Percentiles rank a stretch among this genome's conserved stretches.
phyloP scores from a whole-genome alignment of 2,113 vertebrate species.

The Manacus vitellinus region DNA sequence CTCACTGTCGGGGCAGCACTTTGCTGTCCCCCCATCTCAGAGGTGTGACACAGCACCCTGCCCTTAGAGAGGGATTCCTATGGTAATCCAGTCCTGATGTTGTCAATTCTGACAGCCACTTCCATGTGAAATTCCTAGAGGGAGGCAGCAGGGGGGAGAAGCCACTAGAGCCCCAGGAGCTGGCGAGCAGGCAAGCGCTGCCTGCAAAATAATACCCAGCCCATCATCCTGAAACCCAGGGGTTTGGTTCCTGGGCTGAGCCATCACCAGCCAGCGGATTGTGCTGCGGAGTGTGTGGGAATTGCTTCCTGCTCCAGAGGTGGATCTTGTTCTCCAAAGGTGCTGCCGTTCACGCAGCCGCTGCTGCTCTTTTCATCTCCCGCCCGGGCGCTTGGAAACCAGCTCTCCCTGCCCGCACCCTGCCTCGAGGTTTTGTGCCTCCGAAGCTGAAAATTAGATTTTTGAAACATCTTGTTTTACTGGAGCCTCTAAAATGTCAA shows the following conservation, averaged over 20 bases:
- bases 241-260: not conserved
- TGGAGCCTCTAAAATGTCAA: conserved; percentile 34
- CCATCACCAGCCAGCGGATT: not conserved
- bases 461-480: conserved; percentile 1
- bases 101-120: conserved; percentile 18
- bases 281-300: fast-evolving
- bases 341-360: not conserved
- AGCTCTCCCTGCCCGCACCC: not conserved
- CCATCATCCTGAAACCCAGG: not conserved
- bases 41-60: not conserved
- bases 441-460: conserved; percentile 45
- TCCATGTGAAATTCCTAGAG: conserved; percentile 11
- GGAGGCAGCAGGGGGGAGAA: not conserved
- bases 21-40: not conserved
- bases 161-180: not conserved
- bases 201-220: not conserved
- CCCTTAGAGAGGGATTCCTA: not conserved
- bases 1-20: fast-evolving
- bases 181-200: not conserved
- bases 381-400: not conserved
- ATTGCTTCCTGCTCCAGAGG: fast-evolving
- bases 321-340: not conserved
- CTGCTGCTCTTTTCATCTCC: not conserved
- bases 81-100: not conserved
- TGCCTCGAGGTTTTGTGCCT: conserved; percentile 18